Evolutionary conservation across 2,888 invertebrate genomes (phyloP).

Genomic region (Sinohyriopsis cumingii): DNA sequence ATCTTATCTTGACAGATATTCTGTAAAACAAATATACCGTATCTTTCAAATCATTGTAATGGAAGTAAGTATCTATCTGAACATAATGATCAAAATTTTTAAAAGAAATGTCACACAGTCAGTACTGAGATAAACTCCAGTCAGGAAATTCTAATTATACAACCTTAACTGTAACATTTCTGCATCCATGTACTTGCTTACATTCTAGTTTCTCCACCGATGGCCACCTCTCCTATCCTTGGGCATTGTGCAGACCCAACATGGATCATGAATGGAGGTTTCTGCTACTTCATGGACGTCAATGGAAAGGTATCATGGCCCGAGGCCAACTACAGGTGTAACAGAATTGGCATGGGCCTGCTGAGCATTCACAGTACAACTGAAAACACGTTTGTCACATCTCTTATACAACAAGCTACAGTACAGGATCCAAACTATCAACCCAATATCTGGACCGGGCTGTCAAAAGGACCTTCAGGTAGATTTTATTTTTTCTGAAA

Average conservation of each 20-base stretch:
- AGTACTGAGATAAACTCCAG: too few species aligned
- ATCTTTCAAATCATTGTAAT: too few species aligned
- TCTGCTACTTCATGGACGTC: constrained; percentile 41
- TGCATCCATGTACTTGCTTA: too few species aligned
- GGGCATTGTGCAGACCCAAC: constrained; percentile 34
- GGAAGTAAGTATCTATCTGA: too few species aligned
- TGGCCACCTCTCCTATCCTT: constrained; percentile 21
- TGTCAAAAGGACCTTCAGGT: constrained; percentile 39
- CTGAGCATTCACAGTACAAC: constrained; percentile 41
- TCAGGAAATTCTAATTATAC: too few species aligned
- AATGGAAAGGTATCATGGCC: constrained; percentile 45
- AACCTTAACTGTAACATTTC: too few species aligned
- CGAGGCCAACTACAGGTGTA: constrained; percentile 45
- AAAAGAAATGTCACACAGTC: too few species aligned
- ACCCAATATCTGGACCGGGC: constrained; percentile 46
- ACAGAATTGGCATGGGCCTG: constrained; percentile 39
- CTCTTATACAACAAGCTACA: constrained; percentile 16
- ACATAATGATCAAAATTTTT: too few species aligned
- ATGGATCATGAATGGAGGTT: constrained; percentile 22
- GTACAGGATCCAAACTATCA: constrained; percentile 21
- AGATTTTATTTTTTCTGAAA: background rate
- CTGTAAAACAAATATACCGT: too few species aligned
- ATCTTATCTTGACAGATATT: too few species aligned
- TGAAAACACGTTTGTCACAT: constrained; percentile 36
- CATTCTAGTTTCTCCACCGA: constrained; percentile 12